Base-by-base conservation (phyloP, 1,140 invertebrate genomes). In the Ganaspis sp. region DNA sequence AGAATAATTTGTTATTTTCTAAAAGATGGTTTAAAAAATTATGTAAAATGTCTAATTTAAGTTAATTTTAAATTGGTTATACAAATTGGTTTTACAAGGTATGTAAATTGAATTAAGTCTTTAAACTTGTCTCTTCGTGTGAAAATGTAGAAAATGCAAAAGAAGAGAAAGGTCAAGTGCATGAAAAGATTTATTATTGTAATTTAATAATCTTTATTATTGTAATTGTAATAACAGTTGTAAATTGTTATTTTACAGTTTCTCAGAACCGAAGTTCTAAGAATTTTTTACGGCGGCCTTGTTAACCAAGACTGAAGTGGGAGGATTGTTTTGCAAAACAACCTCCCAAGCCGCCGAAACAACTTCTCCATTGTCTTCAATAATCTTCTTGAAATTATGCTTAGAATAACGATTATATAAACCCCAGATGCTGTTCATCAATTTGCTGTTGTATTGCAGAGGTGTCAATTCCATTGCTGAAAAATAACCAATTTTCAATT, bases 341-440 rank as follows among this genome's bases (percentile, higher is more conserved):
- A 64, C 34, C n/a, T 72, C 77, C 80, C 83, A 87, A 70, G 78
- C 80, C 74, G 78, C 84, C 80, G 79, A 79, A 54, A 82, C 70
- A 42, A 79, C 74, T 70, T 81, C 73, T 75, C 88, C 83, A 21
- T 91, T 84, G 76, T 91, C 93, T 84, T 95, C 94, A 80, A 94
- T 64, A 64, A 64, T 94, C 85, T 95, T 95, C 90, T 96, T 96
- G 78, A 97, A 94, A 87, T 96, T 96, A 84, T 96, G 95, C 1
- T 95, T 95, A 0, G 96, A 96, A 85, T 96, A 96, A 54, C 95
- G 93, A 87, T 97, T 97, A 92, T 97, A 97, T 70, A 95, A 89
- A 9, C 96, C 96, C 96, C 96, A 97, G 87, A 97, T 96, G 86
- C 95, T 96, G 87, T 97, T 97, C 96, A 97, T 97, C 81, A 96